phyloP scores from a whole-genome alignment of 2,888 invertebrate genomes.

The Yponomeuta evonymella region DNA sequence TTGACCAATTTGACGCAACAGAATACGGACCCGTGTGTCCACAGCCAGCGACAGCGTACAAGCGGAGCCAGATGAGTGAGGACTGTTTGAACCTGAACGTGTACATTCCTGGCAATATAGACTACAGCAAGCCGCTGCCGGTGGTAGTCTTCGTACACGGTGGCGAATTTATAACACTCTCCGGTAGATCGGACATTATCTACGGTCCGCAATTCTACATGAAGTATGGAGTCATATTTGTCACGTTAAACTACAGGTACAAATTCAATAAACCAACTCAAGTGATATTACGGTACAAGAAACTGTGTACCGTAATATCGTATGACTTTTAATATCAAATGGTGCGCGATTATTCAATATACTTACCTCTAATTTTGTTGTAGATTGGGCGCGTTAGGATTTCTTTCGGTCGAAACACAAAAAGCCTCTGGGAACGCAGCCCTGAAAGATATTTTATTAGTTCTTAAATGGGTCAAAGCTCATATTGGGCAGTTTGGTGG shows the following conservation, averaged over 20 bases:
- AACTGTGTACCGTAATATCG: too few species aligned
- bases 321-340: too few species aligned
- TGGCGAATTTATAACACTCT: conserved; percentile 32
- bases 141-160: conserved; percentile 42
- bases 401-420: conserved; percentile 35
- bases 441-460: conserved; percentile 39
- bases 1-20: conserved; percentile 28
- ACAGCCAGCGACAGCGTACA: conserved; percentile 25
- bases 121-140: conserved; percentile 23
- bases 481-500: conserved; percentile 42
- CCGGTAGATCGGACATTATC: conserved; percentile 29
- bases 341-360: background rate
- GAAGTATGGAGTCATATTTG: conserved; percentile 37
- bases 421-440: conserved; percentile 41
- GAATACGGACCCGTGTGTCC: conserved; percentile 29
- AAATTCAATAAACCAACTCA: background rate
- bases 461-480: conserved; percentile 37
- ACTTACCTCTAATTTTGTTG: conserved; percentile 16
- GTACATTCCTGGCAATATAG: conserved; percentile 29
- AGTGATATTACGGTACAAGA: too few species aligned
- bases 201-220: conserved; percentile 38
- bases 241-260: conserved; percentile 44
- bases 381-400: conserved; percentile 46
- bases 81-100: conserved; percentile 34
- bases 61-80: conserved; percentile 34